Conservation (phyloP, 2,797 vertebrate genomes). For the Rhabdomys pumilio region DNA sequence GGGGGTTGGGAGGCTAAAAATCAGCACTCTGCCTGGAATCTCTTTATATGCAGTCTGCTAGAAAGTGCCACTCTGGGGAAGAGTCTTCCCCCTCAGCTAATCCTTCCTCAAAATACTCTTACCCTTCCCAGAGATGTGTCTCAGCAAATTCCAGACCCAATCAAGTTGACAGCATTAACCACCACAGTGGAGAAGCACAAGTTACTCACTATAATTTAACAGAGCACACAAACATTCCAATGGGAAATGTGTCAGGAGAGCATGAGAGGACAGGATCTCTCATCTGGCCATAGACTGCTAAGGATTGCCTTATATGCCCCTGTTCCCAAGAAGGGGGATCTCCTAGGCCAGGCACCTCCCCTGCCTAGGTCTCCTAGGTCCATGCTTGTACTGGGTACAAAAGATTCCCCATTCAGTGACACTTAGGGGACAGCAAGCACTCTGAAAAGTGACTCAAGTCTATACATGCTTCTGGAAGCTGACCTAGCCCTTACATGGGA, state of each 20-base stretch:
- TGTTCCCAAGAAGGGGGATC: not conserved
- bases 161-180: too few relatives aligned
- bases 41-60: not conserved
- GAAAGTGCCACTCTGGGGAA: not conserved
- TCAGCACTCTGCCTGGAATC: not conserved
- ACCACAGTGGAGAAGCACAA: not conserved
- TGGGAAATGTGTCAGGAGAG: not conserved
- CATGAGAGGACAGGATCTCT: not conserved
- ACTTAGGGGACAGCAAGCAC: not conserved
- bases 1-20: not conserved
- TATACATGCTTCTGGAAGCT: not conserved
- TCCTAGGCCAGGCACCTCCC: too few relatives aligned
- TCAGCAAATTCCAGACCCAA: not conserved
- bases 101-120: not conserved
- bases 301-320: fast-evolving
- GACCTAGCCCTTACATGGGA: not conserved
- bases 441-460: not conserved
- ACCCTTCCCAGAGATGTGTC: not conserved
- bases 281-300: fast-evolving
- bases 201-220: fast-evolving
- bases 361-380: fast-evolving
- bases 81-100: not conserved
- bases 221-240: not conserved
- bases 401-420: not conserved
- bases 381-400: not conserved